These are phyloP conservation scores for Dendrolimus houi DNA, from an alignment of 2,888 invertebrate species.

Conservation along the genomic window DNA sequence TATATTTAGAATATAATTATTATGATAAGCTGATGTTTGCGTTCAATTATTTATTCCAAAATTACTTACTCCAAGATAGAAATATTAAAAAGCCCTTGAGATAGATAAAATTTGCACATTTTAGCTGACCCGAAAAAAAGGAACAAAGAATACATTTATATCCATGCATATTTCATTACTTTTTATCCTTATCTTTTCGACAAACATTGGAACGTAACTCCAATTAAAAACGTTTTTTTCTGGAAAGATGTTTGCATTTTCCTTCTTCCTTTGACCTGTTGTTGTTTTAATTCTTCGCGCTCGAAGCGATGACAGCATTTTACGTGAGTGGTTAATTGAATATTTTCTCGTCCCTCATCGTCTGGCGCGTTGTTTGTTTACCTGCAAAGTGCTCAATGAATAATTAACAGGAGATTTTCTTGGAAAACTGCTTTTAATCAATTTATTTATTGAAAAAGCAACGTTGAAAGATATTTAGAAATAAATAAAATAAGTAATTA, in stretches of 20 bases:
- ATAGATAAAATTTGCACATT: slow-evolving; percentile 5
- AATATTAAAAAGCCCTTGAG: not conserved
- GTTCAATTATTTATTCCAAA: too few relatives aligned
- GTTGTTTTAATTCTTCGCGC: slow-evolving; percentile 21
- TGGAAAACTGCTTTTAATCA: not conserved
- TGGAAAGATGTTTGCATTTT: too few relatives aligned
- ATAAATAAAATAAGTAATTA: not conserved
- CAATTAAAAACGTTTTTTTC: slow-evolving; percentile 16
- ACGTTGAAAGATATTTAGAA: not conserved
- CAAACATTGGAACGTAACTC: slow-evolving; percentile 17
- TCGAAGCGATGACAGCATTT: slow-evolving; percentile 21
- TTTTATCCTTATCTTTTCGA: slow-evolving; percentile 15
- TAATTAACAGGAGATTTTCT: slow-evolving; percentile 34
- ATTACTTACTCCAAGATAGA: too few relatives aligned
- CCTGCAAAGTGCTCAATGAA: slow-evolving; percentile 29
- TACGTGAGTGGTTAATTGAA: slow-evolving; percentile 31
- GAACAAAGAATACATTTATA: slow-evolving; percentile 16
- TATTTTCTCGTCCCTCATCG: slow-evolving; percentile 20
- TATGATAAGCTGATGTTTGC: too few relatives aligned
- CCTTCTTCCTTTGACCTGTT: slow-evolving; percentile 17
- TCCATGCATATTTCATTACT: slow-evolving; percentile 17
- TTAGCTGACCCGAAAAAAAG: slow-evolving; percentile 14
- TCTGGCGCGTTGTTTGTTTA: slow-evolving; percentile 12
- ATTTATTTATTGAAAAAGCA: too few relatives aligned
- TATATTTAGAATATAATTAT: too few relatives aligned